Percentiles rank a stretch among this genome's conserved stretches.
Evolutionary conservation across 1,140 invertebrate species (phyloP).

Genomic region (Alviniconcha marisindica): DNA sequence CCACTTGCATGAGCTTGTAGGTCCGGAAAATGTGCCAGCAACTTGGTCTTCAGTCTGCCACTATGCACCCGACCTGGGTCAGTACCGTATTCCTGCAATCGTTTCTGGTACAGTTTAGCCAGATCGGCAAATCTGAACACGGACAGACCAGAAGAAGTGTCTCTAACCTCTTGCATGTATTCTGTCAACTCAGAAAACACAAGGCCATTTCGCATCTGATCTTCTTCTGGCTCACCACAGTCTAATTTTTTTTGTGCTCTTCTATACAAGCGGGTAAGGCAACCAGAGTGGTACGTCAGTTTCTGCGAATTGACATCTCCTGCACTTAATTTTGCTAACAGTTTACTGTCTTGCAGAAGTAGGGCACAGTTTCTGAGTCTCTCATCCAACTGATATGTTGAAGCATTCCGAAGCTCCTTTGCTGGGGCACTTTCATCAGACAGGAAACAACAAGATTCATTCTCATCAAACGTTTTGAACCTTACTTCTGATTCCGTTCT

Average conservation of each 20-base stretch:
- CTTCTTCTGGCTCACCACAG: no score
- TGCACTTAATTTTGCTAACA: neutral
- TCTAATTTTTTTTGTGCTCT: neutral
- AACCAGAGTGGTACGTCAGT: slow-evolving; percentile 2
- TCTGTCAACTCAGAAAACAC: neutral
- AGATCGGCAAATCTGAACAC: slow-evolving; percentile 9
- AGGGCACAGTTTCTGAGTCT: no score
- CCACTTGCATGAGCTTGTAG: no score
- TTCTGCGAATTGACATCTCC: neutral
- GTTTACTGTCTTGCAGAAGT: neutral
- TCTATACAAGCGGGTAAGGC: slow-evolving; percentile 10
- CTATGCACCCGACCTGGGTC: no score
- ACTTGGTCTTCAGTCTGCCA: no score
- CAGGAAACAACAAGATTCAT: no score
- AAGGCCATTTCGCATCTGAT: neutral
- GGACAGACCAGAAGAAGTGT: neutral
- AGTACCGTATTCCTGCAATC: neutral
- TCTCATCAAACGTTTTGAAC: neutral
- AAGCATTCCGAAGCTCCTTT: neutral
- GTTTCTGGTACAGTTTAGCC: slow-evolving; percentile 1
- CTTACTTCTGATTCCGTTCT: neutral
- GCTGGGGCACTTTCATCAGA: no score
- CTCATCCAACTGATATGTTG: neutral
- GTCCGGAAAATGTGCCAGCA: no score
- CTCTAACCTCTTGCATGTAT: neutral